Evolutionary conservation across 2,113 vertebrate genomes (phyloP).

Genomic region (Dipodomys merriami): DNA sequence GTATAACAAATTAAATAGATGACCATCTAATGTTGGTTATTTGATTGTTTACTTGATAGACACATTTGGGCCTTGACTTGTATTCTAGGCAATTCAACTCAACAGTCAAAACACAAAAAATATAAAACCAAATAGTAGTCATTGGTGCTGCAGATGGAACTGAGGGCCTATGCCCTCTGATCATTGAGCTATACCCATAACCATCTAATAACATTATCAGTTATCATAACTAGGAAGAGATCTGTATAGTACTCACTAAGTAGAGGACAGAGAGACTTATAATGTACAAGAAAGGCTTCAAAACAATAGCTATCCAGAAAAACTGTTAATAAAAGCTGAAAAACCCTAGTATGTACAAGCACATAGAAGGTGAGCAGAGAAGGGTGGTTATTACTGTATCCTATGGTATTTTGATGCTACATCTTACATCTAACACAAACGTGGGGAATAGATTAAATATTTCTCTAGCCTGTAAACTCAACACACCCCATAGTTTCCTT

Average conservation of each 20-base stretch:
- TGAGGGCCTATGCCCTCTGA: too few relatives aligned
- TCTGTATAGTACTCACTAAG: background rate
- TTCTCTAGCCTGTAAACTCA: background rate
- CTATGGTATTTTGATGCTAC: background rate
- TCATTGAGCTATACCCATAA: too few relatives aligned
- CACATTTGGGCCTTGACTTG: background rate
- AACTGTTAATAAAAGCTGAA: background rate
- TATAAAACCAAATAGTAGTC: background rate
- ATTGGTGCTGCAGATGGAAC: background rate
- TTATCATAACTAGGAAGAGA: background rate
- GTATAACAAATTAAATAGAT: background rate
- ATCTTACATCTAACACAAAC: background rate
- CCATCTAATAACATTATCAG: background rate
- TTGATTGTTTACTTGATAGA: background rate
- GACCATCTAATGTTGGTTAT: background rate
- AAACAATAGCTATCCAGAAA: background rate
- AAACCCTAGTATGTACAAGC: background rate
- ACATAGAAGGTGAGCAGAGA: background rate
- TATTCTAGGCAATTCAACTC: background rate
- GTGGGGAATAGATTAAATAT: background rate
- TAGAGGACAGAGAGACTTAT: background rate
- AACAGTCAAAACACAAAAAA: background rate
- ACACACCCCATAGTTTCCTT: background rate
- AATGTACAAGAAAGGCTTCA: background rate
- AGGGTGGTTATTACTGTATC: background rate